A percentile compares a stretch with the other conserved stretches of the same genome.
Evolutionary conservation across 1,140 invertebrate species (phyloP).

Genomic region (Cotesia glomerata): DNA sequence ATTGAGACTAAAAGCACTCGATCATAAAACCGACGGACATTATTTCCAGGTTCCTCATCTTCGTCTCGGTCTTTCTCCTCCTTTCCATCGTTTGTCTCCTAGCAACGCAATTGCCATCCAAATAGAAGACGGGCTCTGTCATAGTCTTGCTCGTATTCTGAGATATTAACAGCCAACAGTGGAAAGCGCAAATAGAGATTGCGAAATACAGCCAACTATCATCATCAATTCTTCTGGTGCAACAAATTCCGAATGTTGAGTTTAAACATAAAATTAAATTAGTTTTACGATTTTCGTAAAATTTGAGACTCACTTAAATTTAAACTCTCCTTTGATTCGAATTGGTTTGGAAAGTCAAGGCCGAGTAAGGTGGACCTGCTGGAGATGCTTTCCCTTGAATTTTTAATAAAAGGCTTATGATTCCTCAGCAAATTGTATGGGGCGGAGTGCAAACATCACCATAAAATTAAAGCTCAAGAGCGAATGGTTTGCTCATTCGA

Average conservation of each 20-base stretch:
- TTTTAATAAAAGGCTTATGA: no score
- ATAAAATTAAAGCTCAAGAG: not conserved
- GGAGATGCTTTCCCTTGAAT: no score
- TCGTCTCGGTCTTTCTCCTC: not conserved
- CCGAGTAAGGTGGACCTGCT: no score
- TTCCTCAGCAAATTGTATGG: not conserved
- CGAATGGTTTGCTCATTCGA: conserved; percentile 37
- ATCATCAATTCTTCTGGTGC: no score
- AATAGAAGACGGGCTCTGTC: not conserved
- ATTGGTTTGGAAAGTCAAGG: no score
- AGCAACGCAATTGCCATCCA: conserved; percentile 1
- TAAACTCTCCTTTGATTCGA: no score
- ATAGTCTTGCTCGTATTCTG: not conserved
- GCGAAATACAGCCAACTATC: no score
- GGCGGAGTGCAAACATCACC: conserved; percentile 5
- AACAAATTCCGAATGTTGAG: no score
- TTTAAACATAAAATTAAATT: no score
- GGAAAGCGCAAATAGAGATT: not conserved
- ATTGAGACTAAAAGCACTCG: conserved; percentile 1
- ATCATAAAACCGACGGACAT: conserved; percentile 18
- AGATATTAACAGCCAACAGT: not conserved
- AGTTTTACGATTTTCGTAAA: no score
- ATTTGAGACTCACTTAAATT: no score
- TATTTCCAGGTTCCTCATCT: not conserved
- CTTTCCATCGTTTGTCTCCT: not conserved